Conservation (phyloP, 2,113 vertebrate species). For the Pterophyllum scalare region DNA sequence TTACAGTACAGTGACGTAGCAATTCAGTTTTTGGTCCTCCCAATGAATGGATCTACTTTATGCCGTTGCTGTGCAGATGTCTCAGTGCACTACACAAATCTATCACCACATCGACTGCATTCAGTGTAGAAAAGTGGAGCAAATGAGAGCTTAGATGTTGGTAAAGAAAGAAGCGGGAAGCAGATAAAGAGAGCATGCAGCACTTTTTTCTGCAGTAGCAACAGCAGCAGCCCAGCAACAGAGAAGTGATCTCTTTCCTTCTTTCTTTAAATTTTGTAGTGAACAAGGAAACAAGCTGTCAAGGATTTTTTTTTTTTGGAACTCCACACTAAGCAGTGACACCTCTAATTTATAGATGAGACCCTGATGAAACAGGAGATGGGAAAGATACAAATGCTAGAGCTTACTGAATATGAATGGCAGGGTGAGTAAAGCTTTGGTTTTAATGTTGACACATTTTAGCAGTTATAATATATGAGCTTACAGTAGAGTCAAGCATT, state of each 20-base stretch:
- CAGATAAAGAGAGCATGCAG: slow-evolving; percentile 18
- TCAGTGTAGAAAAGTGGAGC: slow-evolving; percentile 26
- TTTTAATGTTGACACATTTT: neutral
- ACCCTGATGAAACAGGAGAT: neutral
- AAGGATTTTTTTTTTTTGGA: neutral
- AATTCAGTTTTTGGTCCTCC: slow-evolving; percentile 36
- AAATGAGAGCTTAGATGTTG: slow-evolving; percentile 29
- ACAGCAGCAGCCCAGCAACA: slow-evolving; percentile 21
- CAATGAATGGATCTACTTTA: slow-evolving; percentile 43
- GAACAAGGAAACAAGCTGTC: slow-evolving; percentile 38
- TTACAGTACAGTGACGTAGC: slow-evolving; percentile 37
- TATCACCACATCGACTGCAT: slow-evolving; percentile 33
- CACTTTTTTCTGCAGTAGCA: slow-evolving; percentile 9
- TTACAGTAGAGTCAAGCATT: neutral
- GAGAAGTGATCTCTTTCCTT: slow-evolving; percentile 38
- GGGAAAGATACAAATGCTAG: rapidly evolving
- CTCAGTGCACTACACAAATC: slow-evolving; percentile 26
- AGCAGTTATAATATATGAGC: neutral
- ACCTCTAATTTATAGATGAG: neutral
- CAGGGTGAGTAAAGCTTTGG: neutral
- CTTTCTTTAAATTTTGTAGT: slow-evolving; percentile 21
- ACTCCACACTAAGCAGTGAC: neutral
- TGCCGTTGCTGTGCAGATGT: slow-evolving; percentile 25
- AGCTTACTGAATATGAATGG: neutral
- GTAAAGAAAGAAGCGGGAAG: slow-evolving; percentile 9